A percentile compares a stretch with the other conserved stretches of the same genome.
Evolutionary conservation across 1,140 invertebrate species (phyloP).

Genomic region (Drosophila jambulina): DNA sequence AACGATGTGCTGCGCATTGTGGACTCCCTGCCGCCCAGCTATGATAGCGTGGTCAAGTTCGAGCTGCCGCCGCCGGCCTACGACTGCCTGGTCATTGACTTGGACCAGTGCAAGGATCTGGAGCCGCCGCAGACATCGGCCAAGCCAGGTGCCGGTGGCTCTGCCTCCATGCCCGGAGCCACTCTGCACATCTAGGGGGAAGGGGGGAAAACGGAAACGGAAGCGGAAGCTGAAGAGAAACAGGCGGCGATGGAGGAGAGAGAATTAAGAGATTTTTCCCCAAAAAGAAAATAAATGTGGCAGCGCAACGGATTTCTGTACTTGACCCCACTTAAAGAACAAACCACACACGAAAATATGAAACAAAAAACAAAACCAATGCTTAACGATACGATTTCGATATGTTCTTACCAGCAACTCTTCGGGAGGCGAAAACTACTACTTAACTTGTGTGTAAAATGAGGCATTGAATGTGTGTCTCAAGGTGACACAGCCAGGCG

Average conservation of each 20-base stretch:
- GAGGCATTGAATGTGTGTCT: not conserved
- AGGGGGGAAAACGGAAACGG: not conserved
- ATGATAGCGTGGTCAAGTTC: slow-evolving; percentile 79
- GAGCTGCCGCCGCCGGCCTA: slow-evolving; percentile 80
- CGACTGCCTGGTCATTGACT: slow-evolving; percentile 76
- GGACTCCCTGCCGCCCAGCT: slow-evolving; percentile 81
- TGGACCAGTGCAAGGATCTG: slow-evolving; percentile 71
- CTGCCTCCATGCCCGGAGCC: slow-evolving; percentile 33
- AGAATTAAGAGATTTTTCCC: slow-evolving; percentile 61
- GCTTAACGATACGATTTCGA: slow-evolving; percentile 9
- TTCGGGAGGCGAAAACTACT: not conserved
- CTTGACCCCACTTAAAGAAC: slow-evolving; percentile 22
- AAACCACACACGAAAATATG: slow-evolving; percentile 2
- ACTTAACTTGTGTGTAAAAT: not conserved
- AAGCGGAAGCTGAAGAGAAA: not conserved
- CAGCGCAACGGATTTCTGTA: slow-evolving; percentile 38
- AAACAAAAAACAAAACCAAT: slow-evolving; percentile 1
- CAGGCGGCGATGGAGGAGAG: slow-evolving; percentile 31
- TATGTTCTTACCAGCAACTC: not conserved
- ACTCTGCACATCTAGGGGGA: slow-evolving; percentile 65
- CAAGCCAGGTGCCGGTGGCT: slow-evolving; percentile 39
- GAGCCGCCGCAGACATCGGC: slow-evolving; percentile 45
- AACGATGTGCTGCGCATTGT: slow-evolving; percentile 83
- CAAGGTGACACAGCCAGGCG: not conserved
- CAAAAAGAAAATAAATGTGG: slow-evolving; percentile 22